These are phyloP conservation scores for Sigmodon hispidus DNA, from an alignment of 2,113 vertebrate genomes.

Conservation along the genomic window DNA sequence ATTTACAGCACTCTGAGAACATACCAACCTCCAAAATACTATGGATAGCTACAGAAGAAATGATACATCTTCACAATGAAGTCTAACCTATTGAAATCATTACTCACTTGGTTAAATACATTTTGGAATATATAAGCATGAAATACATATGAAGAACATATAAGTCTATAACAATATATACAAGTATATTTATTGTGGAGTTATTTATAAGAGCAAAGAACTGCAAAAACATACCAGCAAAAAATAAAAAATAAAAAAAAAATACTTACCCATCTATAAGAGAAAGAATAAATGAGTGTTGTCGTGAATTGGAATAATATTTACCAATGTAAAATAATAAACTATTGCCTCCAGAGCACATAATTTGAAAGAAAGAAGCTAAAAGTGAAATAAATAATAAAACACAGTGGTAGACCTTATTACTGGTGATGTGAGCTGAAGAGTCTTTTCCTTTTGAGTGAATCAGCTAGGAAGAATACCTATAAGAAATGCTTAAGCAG, in stretches of 20 bases:
- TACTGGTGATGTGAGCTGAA: neutral
- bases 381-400: neutral
- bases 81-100: neutral
- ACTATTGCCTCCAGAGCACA: neutral
- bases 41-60: neutral
- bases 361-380: neutral
- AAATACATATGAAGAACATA: neutral
- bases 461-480: neutral
- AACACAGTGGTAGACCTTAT: neutral
- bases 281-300: neutral
- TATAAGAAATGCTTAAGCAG: neutral
- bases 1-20: neutral
- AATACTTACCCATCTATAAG: neutral
- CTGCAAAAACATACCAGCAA: neutral
- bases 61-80: neutral
- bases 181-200: neutral
- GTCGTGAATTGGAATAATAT: neutral
- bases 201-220: neutral
- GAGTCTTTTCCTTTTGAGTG: neutral
- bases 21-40: neutral
- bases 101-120: neutral
- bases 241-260: neutral
- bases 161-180: neutral
- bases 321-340: neutral
- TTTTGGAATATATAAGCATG: neutral